Evolutionary conservation across 2,797 vertebrate genomes (phyloP).

Genomic region (Anolis apletophallus): DNA sequence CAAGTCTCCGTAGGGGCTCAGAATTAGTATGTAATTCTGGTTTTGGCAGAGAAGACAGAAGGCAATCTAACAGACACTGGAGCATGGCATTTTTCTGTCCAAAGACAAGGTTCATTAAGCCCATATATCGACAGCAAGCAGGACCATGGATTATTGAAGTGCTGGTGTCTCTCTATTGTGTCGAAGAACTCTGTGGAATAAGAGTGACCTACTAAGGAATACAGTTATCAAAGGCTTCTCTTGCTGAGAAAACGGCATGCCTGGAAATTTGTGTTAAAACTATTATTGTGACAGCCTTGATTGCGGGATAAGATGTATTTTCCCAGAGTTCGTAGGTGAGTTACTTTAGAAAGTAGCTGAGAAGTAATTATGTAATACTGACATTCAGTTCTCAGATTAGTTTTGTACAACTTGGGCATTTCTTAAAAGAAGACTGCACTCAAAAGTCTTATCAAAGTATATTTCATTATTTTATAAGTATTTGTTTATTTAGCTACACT

Average conservation of each 20-base stretch:
- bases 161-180: conserved; percentile 18
- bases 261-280: conserved; percentile 38
- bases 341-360: conserved; percentile 44
- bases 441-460: background rate
- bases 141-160: conserved; percentile 22
- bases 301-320: conserved; percentile 50
- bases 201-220: conserved; percentile 17
- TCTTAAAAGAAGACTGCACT: too few species aligned
- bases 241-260: conserved; percentile 40
- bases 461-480: background rate
- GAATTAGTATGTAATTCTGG: conserved; percentile 50
- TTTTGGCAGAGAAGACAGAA: conserved; percentile 42
- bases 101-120: background rate
- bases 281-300: conserved; percentile 21
- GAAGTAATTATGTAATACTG: conserved; percentile 28
- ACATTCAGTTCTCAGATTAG: conserved; percentile 23
- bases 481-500: background rate
- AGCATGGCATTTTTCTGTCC: conserved; percentile 38
- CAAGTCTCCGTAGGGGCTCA: conserved; percentile 39
- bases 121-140: background rate
- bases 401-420: background rate
- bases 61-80: background rate
- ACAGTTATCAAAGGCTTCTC: conserved; percentile 21
- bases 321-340: conserved; percentile 58
- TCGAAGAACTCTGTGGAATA: conserved; percentile 45